Conservation (phyloP, 2,113 vertebrate genomes). For the Scalopus aquaticus region DNA sequence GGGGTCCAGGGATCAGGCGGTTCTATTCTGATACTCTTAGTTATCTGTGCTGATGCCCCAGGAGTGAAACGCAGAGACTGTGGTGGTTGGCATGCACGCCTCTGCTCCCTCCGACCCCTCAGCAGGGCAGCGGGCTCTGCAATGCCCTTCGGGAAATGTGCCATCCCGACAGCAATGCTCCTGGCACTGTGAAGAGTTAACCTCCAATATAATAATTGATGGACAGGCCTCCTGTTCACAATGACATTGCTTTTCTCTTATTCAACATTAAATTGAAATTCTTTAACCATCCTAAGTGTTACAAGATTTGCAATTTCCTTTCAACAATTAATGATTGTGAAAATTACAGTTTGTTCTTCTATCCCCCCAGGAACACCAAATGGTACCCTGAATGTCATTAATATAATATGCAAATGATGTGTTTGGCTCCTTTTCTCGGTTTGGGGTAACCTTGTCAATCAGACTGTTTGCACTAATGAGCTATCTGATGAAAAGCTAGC, state of each 20-base stretch:
- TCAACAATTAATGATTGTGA: constrained; percentile 65
- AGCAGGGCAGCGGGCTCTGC: neutral
- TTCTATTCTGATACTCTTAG: neutral
- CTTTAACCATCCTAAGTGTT: neutral
- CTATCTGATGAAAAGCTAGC: constrained; percentile 63
- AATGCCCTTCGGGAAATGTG: neutral
- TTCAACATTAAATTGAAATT: neutral
- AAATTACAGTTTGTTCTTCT: constrained; percentile 60
- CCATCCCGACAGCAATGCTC: neutral
- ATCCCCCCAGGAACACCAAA: constrained; percentile 75
- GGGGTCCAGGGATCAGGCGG: fast-evolving
- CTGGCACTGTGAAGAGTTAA: neutral
- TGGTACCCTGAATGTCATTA: constrained; percentile 77
- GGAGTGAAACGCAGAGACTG: neutral
- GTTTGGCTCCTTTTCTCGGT: constrained; percentile 58
- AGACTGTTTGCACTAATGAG: constrained; percentile 73
- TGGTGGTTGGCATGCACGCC: too few relatives aligned
- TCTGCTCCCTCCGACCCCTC: neutral
- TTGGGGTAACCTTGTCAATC: constrained; percentile 78
- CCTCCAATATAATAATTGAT: neutral
- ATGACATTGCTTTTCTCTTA: neutral
- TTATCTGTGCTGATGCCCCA: fast-evolving
- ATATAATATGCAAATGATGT: constrained; percentile 80
- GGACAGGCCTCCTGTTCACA: neutral
- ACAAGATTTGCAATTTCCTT: constrained; percentile 52